Evolutionary conservation across 2,797 vertebrate genomes (phyloP).

Genomic region (Prionace glauca): DNA sequence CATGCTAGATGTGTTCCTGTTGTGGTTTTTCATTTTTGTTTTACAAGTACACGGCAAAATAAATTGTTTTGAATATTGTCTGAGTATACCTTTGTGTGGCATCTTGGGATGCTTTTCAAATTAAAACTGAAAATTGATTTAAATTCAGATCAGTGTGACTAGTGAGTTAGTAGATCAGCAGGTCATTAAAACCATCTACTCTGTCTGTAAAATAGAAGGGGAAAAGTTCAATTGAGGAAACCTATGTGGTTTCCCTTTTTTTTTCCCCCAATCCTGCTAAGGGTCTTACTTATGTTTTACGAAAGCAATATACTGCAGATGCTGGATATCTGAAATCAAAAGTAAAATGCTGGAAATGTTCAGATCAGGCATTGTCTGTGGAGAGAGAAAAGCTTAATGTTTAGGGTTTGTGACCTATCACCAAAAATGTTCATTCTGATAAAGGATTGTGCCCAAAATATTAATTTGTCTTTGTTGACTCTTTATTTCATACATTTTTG

Average conservation of each 20-base stretch:
- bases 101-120: background rate
- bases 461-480: background rate
- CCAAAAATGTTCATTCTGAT: background rate
- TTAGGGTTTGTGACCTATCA: background rate
- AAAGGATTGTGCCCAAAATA: background rate
- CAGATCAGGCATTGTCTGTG: background rate
- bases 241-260: background rate
- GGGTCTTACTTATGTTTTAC: background rate
- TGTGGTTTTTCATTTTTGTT: background rate
- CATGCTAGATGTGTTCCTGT: background rate
- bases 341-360: background rate
- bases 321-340: background rate
- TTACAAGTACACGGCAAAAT: background rate
- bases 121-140: background rate
- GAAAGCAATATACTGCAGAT: background rate
- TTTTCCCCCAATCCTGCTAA: background rate
- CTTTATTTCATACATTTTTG: background rate
- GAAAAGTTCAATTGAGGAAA: background rate
- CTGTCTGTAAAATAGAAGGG: background rate
- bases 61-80: background rate
- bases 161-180: background rate
- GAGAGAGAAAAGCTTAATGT: background rate
- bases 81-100: background rate
- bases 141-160: background rate
- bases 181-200: background rate